Percentiles rank a stretch among this genome's conserved stretches.
phyloP scores from a whole-genome alignment of 2,797 vertebrate species.

The Vultur gryphus region DNA sequence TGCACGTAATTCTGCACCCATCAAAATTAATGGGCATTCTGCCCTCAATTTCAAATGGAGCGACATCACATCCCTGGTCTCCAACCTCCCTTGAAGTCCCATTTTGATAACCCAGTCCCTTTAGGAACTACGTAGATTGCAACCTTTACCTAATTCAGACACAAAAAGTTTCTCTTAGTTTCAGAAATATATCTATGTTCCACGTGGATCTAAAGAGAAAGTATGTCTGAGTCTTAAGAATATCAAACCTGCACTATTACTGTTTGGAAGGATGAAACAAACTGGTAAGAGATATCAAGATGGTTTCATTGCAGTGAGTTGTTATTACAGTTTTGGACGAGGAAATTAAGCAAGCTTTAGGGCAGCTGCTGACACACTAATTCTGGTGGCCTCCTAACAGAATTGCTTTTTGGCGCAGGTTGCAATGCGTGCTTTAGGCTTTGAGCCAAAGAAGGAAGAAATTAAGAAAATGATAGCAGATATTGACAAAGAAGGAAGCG shows the following conservation, averaged over 20 bases:
- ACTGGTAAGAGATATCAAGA: background rate
- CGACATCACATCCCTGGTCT: background rate
- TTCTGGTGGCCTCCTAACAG: background rate
- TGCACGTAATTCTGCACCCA: background rate
- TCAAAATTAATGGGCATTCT: background rate
- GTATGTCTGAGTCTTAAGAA: background rate
- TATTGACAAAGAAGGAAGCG: slow-evolving; percentile 85
- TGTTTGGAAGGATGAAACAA: background rate
- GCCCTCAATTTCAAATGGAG: background rate
- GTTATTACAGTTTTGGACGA: background rate
- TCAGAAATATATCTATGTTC: background rate
- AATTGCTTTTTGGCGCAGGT: slow-evolving; percentile 76
- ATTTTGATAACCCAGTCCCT: background rate
- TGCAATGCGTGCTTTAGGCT: slow-evolving; percentile 91
- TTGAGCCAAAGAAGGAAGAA: slow-evolving; percentile 97
- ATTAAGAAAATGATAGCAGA: slow-evolving; percentile 91
- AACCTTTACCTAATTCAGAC: background rate
- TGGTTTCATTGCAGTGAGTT: background rate
- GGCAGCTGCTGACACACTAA: background rate
- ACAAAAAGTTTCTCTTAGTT: background rate
- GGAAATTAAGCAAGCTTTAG: background rate
- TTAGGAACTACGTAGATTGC: background rate
- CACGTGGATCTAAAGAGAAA: background rate
- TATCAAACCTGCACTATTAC: background rate
- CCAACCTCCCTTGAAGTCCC: background rate